Base-by-base conservation (phyloP, 1,140 invertebrate genomes). In the Drosophila funebris region DNA sequence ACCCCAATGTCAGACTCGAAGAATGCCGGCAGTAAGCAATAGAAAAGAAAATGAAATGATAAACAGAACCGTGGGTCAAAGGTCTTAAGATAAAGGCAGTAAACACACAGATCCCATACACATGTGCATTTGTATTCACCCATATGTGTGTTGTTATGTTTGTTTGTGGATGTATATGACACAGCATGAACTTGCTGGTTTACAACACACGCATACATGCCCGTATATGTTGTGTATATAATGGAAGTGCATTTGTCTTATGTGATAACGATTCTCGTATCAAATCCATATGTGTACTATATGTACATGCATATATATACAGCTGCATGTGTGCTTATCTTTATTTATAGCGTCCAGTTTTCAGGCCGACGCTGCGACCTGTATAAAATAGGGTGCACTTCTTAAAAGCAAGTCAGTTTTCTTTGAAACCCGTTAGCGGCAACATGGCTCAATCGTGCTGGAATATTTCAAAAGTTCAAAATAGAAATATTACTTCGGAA, bases 381-480 rank as follows among this genome's bases (percentile, higher is more conserved):
- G 57, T 85, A 85, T 85, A 85, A 81, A 80, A 80, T 68, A 63
- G 53, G 37, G 46, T 22, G 69, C 18, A 22, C 13, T 61, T 31
- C 13, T 37, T 43, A 9, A 54, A 14, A 41, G 2, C 11, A 27
- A 70, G 73, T 85, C 82, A 85, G 81, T 85, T 73, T 63, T 84
- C 52, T 77, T 60, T 37, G 68, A 48, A 78, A 60, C 69, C 52
- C 76, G 67, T 48, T 72, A 66, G 62, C 33, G 81, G 24, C 56
- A 75, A 60, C 76, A 84, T 85, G 68, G 36, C 73, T 48, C 6
- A 16, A n/a, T 13, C 27, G 20, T 11, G n/a, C n/a, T 36, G 8
- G 22, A 46, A 13, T 11, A 22, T 50, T 18, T n/a, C 11, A 54
- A 66, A 18, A 31, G 16, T 61, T 37, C 9, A 11, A 43, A 41